Evolutionary conservation across 1,140 invertebrate genomes (phyloP), one percentile per base, ranked within the genome.

Genomic region (Aphaenogaster floridana): DNA sequence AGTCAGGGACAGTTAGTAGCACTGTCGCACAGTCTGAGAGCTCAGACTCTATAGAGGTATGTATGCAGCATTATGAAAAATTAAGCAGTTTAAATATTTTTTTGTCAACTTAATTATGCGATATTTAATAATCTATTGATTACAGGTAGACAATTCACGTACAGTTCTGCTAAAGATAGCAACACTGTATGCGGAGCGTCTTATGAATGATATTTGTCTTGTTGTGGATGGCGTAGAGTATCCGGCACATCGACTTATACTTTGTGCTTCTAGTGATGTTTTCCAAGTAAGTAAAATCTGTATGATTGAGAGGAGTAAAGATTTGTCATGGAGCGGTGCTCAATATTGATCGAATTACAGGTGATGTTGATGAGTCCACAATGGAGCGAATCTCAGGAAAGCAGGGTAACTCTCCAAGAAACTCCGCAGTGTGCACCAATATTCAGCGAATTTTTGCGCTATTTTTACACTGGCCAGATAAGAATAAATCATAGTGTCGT

Each of bases 341-440:
- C n/a, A n/a, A 1, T 28, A 4, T 84, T 57, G 0, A 86, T 78
- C 63, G 3, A 48, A 54, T 77, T 87, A 45, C 79, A 98, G 97
- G 98, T 99, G 6, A 99, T 99, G 99, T 95, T 99, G 57, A 99
- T 99, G 97, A 98, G 98, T 93, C 97, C 98, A 0, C 97, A 98
- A 94, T 99, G 98, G 98, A 97, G 96, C 76, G 98, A 99, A 94
- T 98, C 98, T 92, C 96, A 97, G 87, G 98, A 98, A 95, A 98
- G 97, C 90, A 96, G 97, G 34, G 97, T 99, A 85, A 97, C 97
- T 50, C 96, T 99, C 2, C 97, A 98, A 93, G 99, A 99, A 95
- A 97, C 98, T 34, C 97, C 97, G 4, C 97, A 97, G 80, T 99
- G 98, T 94, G 97, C 97, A 50, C 96, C 96, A 84, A 98, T 99